Percentiles rank a stretch among this genome's conserved stretches.
Conservation (phyloP, 2,113 vertebrate species). For the Psittacula cyanocephala region DNA sequence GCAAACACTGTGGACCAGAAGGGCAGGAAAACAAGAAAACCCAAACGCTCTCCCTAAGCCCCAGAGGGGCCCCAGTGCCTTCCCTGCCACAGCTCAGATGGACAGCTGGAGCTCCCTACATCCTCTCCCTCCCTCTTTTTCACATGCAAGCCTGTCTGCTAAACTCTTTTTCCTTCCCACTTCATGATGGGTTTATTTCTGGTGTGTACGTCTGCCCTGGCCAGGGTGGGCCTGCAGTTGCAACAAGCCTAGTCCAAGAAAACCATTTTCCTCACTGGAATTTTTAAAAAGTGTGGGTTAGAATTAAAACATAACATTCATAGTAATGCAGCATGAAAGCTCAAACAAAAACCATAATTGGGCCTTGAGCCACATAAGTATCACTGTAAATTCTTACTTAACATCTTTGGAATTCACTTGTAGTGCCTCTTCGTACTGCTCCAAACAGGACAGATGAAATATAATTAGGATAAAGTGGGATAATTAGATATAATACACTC, state of each 20-base stretch:
- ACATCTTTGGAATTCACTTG: not conserved
- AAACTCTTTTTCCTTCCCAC: not conserved
- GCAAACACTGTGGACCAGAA: not conserved
- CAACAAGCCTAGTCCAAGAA: not conserved
- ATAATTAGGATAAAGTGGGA: not conserved
- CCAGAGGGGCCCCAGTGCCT: fast-evolving
- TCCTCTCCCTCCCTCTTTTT: not conserved
- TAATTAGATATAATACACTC: not conserved
- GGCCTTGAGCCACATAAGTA: not conserved
- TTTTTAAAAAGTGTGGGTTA: not conserved
- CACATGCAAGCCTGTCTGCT: fast-evolving
- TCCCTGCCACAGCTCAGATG: not conserved
- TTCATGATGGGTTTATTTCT: not conserved
- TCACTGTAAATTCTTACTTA: not conserved
- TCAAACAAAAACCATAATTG: not conserved
- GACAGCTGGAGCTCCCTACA: not conserved
- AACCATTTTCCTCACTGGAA: not conserved
- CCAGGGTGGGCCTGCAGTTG: not conserved
- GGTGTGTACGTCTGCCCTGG: fast-evolving
- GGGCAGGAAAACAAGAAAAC: not conserved
- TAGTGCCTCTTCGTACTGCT: not conserved
- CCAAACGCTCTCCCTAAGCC: not conserved
- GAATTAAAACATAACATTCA: not conserved
- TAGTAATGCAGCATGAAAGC: not conserved
- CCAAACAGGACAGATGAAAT: not conserved